phyloP scores from a whole-genome alignment of 2,888 invertebrate species.

The Tribolium freemani region DNA sequence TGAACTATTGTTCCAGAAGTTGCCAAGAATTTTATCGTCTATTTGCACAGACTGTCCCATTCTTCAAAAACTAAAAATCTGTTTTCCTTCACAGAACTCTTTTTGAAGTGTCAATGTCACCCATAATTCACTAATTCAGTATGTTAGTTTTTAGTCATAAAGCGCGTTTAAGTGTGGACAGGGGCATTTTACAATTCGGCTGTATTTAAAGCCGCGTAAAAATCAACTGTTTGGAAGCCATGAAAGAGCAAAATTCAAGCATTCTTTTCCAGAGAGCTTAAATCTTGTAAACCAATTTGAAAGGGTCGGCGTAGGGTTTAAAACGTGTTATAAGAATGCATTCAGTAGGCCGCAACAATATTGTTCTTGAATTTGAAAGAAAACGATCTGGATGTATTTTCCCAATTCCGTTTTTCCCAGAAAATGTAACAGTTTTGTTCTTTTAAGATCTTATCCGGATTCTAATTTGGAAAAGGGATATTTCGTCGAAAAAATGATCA shows the following conservation, averaged over 20 bases:
- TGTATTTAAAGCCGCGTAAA: not conserved
- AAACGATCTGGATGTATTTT: not conserved
- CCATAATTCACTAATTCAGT: no score
- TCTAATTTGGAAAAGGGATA: not conserved
- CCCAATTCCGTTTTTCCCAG: not conserved
- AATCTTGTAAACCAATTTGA: conserved; percentile 15
- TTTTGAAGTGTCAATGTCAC: no score
- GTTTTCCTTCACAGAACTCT: no score
- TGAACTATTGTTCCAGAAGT: not conserved
- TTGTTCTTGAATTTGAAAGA: not conserved
- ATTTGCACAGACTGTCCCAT: not conserved
- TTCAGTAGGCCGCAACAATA: not conserved
- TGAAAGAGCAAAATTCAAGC: conserved; percentile 1
- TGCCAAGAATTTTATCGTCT: not conserved
- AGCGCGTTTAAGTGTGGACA: no score
- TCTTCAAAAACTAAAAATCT: no score
- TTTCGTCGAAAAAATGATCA: not conserved
- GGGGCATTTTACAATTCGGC: not conserved
- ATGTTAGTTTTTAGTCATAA: not conserved
- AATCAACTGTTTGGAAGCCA: conserved; percentile 9
- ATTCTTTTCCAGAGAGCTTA: conserved; percentile 1
- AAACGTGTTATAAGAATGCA: not conserved
- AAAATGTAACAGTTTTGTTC: no score
- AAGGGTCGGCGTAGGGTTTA: conserved; percentile 12
- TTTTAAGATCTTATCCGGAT: not conserved